Evolutionary conservation across 1,140 invertebrate species (phyloP).

Genomic region (Notospermus geniculatus): DNA sequence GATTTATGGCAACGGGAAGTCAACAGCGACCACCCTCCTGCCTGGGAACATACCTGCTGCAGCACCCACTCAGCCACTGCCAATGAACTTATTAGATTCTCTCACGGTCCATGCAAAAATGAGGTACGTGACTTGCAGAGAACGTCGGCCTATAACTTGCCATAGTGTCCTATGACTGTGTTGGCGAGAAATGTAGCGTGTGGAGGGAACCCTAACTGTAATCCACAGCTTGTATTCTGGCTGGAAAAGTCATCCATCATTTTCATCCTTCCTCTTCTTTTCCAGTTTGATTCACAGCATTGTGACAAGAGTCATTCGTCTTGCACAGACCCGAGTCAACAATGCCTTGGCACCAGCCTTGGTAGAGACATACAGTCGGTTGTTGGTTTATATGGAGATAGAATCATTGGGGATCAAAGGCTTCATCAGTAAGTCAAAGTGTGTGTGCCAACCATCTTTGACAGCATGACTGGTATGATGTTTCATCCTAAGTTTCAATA

Average conservation of each 20-base stretch:
- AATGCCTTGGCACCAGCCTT: conserved; percentile 83
- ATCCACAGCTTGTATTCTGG: no score
- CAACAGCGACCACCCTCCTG: conserved; percentile 47
- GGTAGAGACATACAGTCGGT: conserved; percentile 89
- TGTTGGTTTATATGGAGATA: conserved; percentile 94
- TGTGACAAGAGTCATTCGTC: conserved; percentile 82
- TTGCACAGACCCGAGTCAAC: conserved; percentile 76
- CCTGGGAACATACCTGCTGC: conserved; percentile 55
- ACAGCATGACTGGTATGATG: no score
- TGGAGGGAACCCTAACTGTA: no score
- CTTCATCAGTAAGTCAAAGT: conserved; percentile 89
- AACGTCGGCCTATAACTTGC: no score
- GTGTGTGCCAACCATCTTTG: no score
- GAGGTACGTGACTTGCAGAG: no score
- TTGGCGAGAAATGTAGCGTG: no score
- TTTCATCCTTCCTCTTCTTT: conserved; percentile 14
- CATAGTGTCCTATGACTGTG: no score
- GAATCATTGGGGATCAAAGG: conserved; percentile 95
- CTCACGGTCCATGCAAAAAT: conserved; percentile 95
- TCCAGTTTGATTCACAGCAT: conserved; percentile 85
- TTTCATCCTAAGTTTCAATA: no score
- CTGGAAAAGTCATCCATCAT: no score
- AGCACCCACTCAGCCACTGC: conserved; percentile 74
- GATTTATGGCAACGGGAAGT: conserved; percentile 68
- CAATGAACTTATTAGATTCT: conserved; percentile 91